Base-by-base conservation (phyloP, 2,797 vertebrate species). In the Microctenopoma lineatum region DNA sequence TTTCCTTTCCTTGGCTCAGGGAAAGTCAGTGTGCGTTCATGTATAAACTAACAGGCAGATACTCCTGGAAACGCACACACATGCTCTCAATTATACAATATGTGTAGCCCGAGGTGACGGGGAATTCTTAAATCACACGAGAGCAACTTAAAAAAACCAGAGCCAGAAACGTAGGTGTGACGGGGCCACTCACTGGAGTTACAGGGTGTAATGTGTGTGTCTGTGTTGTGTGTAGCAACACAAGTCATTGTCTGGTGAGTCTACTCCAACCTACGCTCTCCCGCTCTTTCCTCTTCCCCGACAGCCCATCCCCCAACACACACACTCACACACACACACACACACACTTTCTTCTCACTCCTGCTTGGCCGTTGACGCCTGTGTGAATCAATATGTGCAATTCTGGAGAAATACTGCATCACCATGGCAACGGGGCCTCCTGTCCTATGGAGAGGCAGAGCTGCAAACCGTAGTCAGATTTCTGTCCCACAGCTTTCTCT, bases 321-420 rank as follows among this genome's bases (percentile, higher is more conserved):
- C 36, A 38, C 21, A 21, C 21, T 1, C 21, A 65, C 53, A 70
- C 57, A 55, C 65, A 60, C 55, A 46, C 55, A 73, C 77, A 76
- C 77, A 84, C 81, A 83, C 92, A 92, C 90, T 93, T 93, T 92
- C 90, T 93, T 94, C 95, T 95, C 95, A 94, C 94, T 95, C 94
- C 96, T 92, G 92, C 95, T 94, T 90, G 94, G 95, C 95, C 94
- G 94, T 97, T 97, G 95, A 96, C 95, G 95, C 96, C 95, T 96
- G 94, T 94, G 93, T 87, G 83, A 96, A 98, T 98, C 98, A 98
- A 99, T 98, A 98, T 94, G 93, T 97, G 96, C 96, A 97, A 97
- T 97, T 97, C 96, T 95, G 93, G 95, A 97, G 96, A 97, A 98
- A 97, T 96, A 96, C 94, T 92, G 96, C 93, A 93, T 98, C 95